Evolutionary conservation across 2,888 invertebrate genomes (phyloP), one percentile per base, ranked within the genome.

Genomic region (Orthonevra nobilis): DNA sequence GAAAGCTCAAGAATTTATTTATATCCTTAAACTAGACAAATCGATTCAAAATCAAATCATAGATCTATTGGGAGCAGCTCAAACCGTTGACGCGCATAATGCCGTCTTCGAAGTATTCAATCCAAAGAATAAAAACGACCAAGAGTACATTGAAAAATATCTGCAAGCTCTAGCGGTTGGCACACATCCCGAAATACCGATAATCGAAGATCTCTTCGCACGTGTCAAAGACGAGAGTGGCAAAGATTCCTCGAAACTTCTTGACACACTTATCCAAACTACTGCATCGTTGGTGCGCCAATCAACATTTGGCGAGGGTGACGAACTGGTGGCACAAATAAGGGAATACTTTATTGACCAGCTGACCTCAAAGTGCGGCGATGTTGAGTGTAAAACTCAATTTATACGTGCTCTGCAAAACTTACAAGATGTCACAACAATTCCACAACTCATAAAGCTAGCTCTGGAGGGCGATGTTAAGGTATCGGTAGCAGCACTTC

Each of bases 341-440:
- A 86, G 89, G 12, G 83, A 86, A 1, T 84, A 86, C 68, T 19
- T 86, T 0, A 82, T 88, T 1, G 86, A 90, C 0, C 83, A 85
- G 0, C 84, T 93, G 17, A 85, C 63, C 1, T 23, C 88, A 4
- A 86, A 87, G n/a, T 93, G 93, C 83, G 85, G 86, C 2, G 90
- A 90, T 2, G 90, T 90, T 38, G 90, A 90, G 1, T 94, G 94
- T 83, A 90, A 91, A 64, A 86, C 90, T 15, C 89, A 91, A 46
- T 93, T 91, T 83, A 89, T 95, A 26, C 90, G 94, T 58, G 93
- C 93, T 0, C 86, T 95, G 34, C 92, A 92, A 82, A 96, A 95
- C 88, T 90, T 95, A 0, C 91, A 91, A 56, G 91, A 92, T 50
- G 89, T 90, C 9, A 87, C 88, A 0, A 91, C 93, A 0, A 87